Conservation (phyloP, 2,888 invertebrate species). For the Digitonthophagus gazella region DNA sequence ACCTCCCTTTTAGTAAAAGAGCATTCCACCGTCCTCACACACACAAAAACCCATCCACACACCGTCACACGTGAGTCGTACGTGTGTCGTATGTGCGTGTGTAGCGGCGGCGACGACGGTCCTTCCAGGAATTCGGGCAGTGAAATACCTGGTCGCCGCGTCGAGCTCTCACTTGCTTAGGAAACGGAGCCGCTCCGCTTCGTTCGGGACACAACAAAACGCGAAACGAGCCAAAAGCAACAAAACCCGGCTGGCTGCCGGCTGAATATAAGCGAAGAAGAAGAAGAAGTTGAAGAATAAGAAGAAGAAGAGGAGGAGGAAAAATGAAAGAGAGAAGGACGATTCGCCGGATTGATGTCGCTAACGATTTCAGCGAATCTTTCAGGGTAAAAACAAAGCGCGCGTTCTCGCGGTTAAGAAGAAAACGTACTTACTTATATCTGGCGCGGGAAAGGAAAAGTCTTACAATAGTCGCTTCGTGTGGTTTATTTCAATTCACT, state of each 20-base stretch:
- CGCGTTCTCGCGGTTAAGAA: not conserved
- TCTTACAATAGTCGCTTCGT: not conserved
- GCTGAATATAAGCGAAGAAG: no score
- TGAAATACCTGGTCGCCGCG: slow-evolving; percentile 23
- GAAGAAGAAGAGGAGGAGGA: no score
- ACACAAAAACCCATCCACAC: not conserved
- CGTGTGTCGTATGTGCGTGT: slow-evolving; percentile 12
- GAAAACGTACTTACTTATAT: not conserved
- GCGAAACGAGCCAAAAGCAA: not conserved
- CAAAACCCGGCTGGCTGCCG: not conserved
- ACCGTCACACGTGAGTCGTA: not conserved
- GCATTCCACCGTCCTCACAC: not conserved
- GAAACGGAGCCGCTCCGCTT: slow-evolving; percentile 4
- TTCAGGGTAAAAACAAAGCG: not conserved
- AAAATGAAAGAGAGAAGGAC: not conserved
- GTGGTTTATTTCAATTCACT: not conserved
- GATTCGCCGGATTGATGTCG: not conserved
- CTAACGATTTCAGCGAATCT: not conserved
- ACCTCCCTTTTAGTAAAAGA: not conserved
- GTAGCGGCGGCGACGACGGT: slow-evolving; percentile 29
- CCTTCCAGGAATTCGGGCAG: slow-evolving; percentile 41
- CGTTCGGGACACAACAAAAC: not conserved
- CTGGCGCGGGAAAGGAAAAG: not conserved
- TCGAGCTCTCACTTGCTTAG: slow-evolving; percentile 1
- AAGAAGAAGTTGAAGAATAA: no score